These are phyloP conservation scores for Phainopepla nitens DNA, from an alignment of 2,113 vertebrate genomes.

Conservation along the genomic window DNA sequence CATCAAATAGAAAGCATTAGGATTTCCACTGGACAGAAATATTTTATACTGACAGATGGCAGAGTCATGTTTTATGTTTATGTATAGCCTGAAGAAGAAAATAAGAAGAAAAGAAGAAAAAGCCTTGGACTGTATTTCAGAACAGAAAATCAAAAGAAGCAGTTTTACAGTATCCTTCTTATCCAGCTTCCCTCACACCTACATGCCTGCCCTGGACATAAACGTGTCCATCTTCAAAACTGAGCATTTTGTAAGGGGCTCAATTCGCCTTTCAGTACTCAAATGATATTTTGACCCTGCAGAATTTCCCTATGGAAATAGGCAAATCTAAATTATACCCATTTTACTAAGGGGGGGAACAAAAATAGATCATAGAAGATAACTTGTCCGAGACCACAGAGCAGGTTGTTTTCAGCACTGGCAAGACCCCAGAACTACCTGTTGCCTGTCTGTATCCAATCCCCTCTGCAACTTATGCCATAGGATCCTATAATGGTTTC, in stretches of 20 bases:
- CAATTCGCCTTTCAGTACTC: neutral
- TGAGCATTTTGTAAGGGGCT: neutral
- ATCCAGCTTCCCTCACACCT: neutral
- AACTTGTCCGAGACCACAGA: neutral
- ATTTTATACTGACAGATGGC: neutral
- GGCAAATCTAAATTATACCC: neutral
- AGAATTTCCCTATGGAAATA: neutral
- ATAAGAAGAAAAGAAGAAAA: neutral
- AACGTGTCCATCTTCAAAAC: neutral
- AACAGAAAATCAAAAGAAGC: neutral
- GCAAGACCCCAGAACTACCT: neutral
- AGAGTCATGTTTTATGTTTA: neutral
- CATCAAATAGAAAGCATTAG: neutral
- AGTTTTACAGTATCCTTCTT: neutral
- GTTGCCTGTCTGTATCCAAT: neutral
- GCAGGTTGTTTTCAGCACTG: neutral
- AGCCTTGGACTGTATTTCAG: neutral
- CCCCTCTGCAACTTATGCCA: rapidly evolving
- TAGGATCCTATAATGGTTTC: neutral
- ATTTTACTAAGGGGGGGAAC: neutral
- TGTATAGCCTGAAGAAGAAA: neutral
- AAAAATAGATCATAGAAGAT: neutral
- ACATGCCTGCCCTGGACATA: neutral
- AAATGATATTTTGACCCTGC: neutral
- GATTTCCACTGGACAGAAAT: neutral